Base-by-base conservation (phyloP, 2,888 invertebrate species). In the Ophion slaviceki region DNA sequence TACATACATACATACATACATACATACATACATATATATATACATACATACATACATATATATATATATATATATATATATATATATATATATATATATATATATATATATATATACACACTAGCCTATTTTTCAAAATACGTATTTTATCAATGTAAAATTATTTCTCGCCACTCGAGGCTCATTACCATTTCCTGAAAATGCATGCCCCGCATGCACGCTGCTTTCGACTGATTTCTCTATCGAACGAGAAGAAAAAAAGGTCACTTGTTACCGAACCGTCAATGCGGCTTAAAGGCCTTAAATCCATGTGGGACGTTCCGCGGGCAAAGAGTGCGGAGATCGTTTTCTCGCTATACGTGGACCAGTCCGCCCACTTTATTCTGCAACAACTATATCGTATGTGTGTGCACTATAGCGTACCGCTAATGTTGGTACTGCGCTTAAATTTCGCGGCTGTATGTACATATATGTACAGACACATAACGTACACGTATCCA, bases 281-380 rank as follows among this genome's bases (percentile, higher is more conserved):
- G 82, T 82, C 75, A 64, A 45, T 47, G 70, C 32, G 67, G 47
- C 61, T 82, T 47, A 79, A 76, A 85, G 80, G 85, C 36, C 64
- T 64, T 70, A 71, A 79, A 79, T 77, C 77, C 80, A 70, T 80
- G 86, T 86, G 80, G 86, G 86, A 78, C 66, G 86, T 68, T 66
- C 17, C 62, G 47, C 40, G 57, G 11, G 47, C 47, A 47, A 47
- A 47, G 66, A 71, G 57, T 57, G 32, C 59, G 72, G 68, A 57
- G 71, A 53, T 68, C 79, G 71, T 80, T 80, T 77, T 84, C 71
- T 71, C 67, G 76, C 74, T 62, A 36, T 71, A 78, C 71, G 66
- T 82, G 72, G 87, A 89, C 90, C 85, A 86, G 91, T 90, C 88
- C 90, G 91, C 91, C 91, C 88, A 91, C 86, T 45, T 14, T 24